These are phyloP conservation scores for Scleropages formosus DNA, from an alignment of 2,797 vertebrate species.

Conservation along the genomic window DNA sequence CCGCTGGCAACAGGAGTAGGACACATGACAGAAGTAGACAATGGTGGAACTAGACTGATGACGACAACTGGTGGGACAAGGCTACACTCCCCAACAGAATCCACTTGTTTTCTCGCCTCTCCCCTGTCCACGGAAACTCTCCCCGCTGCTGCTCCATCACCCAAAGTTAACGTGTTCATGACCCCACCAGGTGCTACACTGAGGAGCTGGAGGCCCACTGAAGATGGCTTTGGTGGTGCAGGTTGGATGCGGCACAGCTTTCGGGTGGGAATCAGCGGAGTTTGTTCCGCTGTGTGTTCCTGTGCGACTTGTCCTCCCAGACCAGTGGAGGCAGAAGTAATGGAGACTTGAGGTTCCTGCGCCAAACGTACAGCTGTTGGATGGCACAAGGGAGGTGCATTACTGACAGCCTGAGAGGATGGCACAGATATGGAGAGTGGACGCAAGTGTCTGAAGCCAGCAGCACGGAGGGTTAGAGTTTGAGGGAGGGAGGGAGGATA, in stretches of 20 bases:
- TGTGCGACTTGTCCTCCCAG: conserved; percentile 10
- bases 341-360: conserved; percentile 26
- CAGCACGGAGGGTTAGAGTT: conserved; percentile 54
- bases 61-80: conserved; percentile 22
- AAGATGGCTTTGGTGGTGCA: conserved; percentile 33
- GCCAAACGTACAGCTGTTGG: conserved; percentile 26
- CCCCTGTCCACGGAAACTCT: background rate
- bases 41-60: conserved; percentile 32
- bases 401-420: conserved; percentile 57
- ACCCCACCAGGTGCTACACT: conserved; percentile 27
- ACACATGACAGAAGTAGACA: conserved; percentile 4
- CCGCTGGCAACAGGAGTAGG: conserved; percentile 6
- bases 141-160: background rate
- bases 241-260: conserved; percentile 44
- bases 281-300: conserved; percentile 18
- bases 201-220: conserved; percentile 28
- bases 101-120: background rate
- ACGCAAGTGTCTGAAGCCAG: conserved; percentile 40
- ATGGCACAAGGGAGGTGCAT: conserved; percentile 49
- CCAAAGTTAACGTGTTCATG: conserved; percentile 20
- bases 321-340: conserved; percentile 11
- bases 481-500: conserved; percentile 60
- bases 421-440: conserved; percentile 52
- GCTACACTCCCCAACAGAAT: background rate
- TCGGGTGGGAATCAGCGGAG: conserved; percentile 25